A percentile compares a stretch with the other conserved stretches of the same genome.
Evolutionary conservation across 2,888 invertebrate species (phyloP).

Genomic region (Cantharis nigra): DNA sequence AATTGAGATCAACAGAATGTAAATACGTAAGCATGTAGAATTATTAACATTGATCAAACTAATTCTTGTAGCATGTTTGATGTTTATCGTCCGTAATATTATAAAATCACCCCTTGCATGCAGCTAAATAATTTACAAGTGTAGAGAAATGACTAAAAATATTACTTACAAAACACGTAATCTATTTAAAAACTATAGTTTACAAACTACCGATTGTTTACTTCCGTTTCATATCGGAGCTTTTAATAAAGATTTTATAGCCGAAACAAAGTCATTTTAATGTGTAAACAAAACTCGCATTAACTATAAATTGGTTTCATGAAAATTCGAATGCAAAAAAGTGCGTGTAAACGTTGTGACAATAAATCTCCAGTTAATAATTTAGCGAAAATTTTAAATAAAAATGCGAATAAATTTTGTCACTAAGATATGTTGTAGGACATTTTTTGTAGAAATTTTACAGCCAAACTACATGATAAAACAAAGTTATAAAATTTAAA

Average conservation of each 20-base stretch:
- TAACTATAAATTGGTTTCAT: background rate
- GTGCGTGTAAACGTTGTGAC: conserved; percentile 7
- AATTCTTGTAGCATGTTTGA: conserved; percentile 34
- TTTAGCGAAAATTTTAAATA: conserved; percentile 3
- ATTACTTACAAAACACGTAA: conserved; percentile 17
- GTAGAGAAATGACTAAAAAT: conserved; percentile 22
- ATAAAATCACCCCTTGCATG: conserved; percentile 35
- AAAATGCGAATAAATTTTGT: conserved; percentile 10
- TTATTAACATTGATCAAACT: conserved; percentile 39
- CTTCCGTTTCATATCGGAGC: conserved; percentile 6
- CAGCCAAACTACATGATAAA: conserved; percentile 2
- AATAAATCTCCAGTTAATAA: conserved; percentile 10
- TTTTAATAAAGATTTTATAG: conserved; percentile 1
- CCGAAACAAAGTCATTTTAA: background rate
- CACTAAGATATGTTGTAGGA: conserved; percentile 8
- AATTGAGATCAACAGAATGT: conserved; percentile 16
- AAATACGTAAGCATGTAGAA: conserved; percentile 16
- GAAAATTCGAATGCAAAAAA: background rate
- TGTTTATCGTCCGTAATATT: conserved; percentile 37
- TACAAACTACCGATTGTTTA: conserved; percentile 10
- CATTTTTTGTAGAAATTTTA: conserved; percentile 8
- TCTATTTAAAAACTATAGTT: conserved; percentile 18
- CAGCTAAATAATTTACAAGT: conserved; percentile 34
- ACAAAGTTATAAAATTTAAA: conserved; percentile 7
- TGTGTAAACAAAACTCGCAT: background rate